phyloP scores from a whole-genome alignment of 2,113 vertebrate species.

The Candoia aspera region DNA sequence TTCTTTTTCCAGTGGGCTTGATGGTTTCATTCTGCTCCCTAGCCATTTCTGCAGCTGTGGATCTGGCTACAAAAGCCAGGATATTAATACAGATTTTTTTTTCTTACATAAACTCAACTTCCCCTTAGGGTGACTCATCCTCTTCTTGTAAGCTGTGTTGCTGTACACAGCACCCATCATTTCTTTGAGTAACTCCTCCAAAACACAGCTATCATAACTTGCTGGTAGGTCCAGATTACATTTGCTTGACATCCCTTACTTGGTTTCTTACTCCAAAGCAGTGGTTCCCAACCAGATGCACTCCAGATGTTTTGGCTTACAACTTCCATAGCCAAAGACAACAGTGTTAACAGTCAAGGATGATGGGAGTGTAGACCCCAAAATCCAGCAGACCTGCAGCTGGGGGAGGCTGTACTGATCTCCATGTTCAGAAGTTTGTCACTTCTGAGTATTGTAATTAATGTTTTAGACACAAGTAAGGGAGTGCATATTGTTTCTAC shows the following conservation, averaged over 20 bases:
- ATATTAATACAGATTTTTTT: conserved; percentile 39
- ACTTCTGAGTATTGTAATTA: not conserved
- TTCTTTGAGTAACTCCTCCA: conserved; percentile 20
- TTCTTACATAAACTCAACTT: conserved; percentile 48
- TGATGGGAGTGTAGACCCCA: not conserved
- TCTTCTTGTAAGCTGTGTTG: not conserved
- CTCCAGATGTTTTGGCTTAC: not conserved
- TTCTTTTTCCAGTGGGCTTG: not conserved
- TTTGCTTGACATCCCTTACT: not conserved
- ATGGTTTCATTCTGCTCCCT: not conserved
- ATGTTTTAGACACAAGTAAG: not conserved
- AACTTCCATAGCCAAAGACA: not conserved
- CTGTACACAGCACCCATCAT: not conserved
- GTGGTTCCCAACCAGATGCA: not conserved
- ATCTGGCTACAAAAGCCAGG: conserved; percentile 39
- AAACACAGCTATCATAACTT: not conserved
- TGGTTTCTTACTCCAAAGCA: not conserved
- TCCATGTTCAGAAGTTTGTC: not conserved
- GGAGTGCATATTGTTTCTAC: not conserved
- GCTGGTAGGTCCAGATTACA: not conserved
- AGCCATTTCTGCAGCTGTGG: conserved; percentile 54
- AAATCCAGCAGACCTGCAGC: not conserved
- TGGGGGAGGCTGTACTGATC: not conserved
- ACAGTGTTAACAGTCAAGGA: not conserved
- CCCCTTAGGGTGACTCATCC: not conserved